Conservation (phyloP, 1,140 invertebrate genomes). For the Metopolophium dirhodum region DNA sequence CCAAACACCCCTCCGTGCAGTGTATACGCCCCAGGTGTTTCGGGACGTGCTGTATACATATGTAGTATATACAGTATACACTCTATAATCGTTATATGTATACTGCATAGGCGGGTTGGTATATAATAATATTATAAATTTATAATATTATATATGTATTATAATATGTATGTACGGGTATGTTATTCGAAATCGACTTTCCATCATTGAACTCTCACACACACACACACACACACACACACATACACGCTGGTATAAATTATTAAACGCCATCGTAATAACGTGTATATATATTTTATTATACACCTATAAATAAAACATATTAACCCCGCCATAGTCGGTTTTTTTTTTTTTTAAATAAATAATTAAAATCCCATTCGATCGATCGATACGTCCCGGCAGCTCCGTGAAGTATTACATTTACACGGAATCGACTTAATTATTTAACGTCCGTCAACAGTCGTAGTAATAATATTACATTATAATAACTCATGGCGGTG, state of each 20-base stretch:
- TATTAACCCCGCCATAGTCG: background rate
- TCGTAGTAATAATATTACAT: background rate
- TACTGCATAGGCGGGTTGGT: background rate
- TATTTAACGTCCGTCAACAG: background rate
- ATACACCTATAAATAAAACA: constrained; percentile 13
- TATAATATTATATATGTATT: background rate
- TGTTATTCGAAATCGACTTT: constrained; percentile 37
- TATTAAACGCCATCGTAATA: constrained; percentile 23
- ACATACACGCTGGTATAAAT: background rate
- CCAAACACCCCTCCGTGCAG: background rate
- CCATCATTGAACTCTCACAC: background rate
- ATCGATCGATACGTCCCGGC: background rate
- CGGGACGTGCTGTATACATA: background rate
- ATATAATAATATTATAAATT: constrained; percentile 9
- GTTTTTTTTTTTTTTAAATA: constrained; percentile 23
- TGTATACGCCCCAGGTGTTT: background rate
- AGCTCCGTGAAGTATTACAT: background rate
- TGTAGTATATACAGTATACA: background rate
- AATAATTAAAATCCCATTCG: constrained; percentile 26
- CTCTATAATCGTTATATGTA: background rate
- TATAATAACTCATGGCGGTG: background rate
- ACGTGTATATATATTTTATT: background rate
- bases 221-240: background rate
- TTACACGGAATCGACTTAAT: background rate
- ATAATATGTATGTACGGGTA: background rate